These are phyloP conservation scores for Indicator indicator DNA, from an alignment of 2,113 vertebrate species.

Conservation along the genomic window DNA sequence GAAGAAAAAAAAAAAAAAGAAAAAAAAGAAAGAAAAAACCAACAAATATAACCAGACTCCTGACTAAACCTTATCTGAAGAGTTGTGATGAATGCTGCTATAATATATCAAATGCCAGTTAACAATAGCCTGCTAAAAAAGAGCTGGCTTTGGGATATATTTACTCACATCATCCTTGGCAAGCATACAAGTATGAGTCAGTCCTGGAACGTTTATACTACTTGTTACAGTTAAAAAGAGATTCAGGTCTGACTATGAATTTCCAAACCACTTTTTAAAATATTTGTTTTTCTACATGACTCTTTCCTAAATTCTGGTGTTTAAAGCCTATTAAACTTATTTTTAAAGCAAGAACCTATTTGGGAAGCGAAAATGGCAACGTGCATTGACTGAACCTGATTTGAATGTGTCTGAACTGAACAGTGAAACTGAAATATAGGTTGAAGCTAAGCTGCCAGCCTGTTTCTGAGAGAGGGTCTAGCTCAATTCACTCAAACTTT, in stretches of 20 bases:
- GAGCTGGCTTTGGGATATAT: slow-evolving; percentile 48
- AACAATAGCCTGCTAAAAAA: slow-evolving; percentile 31
- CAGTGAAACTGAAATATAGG: not conserved
- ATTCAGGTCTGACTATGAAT: not conserved
- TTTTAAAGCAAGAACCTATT: not conserved
- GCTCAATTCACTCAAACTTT: not conserved
- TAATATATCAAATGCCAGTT: slow-evolving; percentile 42
- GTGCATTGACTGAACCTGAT: not conserved
- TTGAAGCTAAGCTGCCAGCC: not conserved
- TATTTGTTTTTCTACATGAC: not conserved
- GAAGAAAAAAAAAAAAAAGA: not conserved
- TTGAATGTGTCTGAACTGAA: not conserved
- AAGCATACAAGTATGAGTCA: slow-evolving; percentile 52
- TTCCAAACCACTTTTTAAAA: not conserved
- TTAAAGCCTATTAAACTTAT: not conserved
- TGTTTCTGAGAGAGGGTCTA: not conserved
- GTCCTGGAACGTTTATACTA: slow-evolving; percentile 9
- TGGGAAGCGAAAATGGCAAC: not conserved
- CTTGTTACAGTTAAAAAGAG: slow-evolving; percentile 24
- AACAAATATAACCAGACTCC: not conserved
- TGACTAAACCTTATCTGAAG: slow-evolving; percentile 8
- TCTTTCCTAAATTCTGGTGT: not conserved
- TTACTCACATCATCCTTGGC: slow-evolving; percentile 59
- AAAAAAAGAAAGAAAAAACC: not conserved
- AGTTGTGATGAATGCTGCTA: not conserved